A percentile compares a stretch with the other conserved stretches of the same genome.
Evolutionary conservation across 1,140 invertebrate species (phyloP).

Genomic region (Pinna nobilis): DNA sequence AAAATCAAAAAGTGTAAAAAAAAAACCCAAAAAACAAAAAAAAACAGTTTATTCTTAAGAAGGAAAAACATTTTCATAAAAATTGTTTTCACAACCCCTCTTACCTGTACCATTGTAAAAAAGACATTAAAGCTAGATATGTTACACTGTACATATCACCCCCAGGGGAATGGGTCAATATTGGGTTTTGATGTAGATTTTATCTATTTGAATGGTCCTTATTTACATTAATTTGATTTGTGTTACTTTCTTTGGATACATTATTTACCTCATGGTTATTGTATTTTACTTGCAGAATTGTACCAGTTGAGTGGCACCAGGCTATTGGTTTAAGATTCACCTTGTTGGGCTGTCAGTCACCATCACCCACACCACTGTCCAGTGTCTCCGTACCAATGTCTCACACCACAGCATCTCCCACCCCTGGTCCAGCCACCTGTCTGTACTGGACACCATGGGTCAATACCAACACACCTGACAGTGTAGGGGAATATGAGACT

Average conservation of each 20-base stretch:
- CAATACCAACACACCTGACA: slow-evolving; percentile 65
- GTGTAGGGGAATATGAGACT: slow-evolving; percentile 69
- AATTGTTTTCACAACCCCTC: no score
- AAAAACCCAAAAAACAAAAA: no score
- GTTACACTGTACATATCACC: no score
- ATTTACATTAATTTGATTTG: no score
- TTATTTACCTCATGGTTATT: no score
- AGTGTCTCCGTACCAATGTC: slow-evolving; percentile 3
- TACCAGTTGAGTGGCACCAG: slow-evolving; percentile 59
- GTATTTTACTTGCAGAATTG: slow-evolving; percentile 44
- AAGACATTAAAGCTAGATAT: no score
- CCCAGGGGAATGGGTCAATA: no score
- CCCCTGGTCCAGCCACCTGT: slow-evolving; percentile 41
- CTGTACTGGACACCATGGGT: slow-evolving; percentile 75
- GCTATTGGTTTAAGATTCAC: slow-evolving; percentile 60
- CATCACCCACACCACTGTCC: slow-evolving; percentile 42
- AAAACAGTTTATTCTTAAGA: no score
- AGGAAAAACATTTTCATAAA: no score
- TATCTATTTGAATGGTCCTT: no score
- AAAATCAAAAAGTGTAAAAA: not conserved
- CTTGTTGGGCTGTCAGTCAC: slow-evolving; percentile 60
- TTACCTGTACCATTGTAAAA: no score
- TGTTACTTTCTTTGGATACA: not conserved
- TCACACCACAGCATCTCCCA: slow-evolving; percentile 23
- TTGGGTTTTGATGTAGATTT: no score